Base-by-base conservation (phyloP, 2,113 vertebrate genomes). In the Dinomys branickii region DNA sequence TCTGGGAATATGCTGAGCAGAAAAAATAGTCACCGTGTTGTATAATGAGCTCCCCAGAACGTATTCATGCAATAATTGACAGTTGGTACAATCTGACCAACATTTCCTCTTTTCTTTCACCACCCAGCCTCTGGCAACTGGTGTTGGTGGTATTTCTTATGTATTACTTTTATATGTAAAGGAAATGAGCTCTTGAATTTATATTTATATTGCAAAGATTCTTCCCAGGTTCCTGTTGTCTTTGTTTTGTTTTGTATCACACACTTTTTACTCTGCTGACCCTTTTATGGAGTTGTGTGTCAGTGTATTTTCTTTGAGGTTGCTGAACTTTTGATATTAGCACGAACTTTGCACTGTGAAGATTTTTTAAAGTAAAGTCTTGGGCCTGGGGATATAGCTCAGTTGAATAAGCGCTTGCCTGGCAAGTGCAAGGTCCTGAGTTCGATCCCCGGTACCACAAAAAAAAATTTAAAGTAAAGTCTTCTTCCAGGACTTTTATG, bases 391-490 rank as follows among this genome's bases (percentile, higher is more conserved):
- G n/a, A n/a, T n/a, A n/a, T n/a, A n/a, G n/a, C n/a, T n/a, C n/a
- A n/a, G n/a, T n/a, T n/a, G n/a, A n/a, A n/a, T n/a, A n/a, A n/a
- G n/a, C n/a, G n/a, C n/a, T n/a, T n/a, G n/a, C n/a, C n/a, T n/a
- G n/a, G n/a, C n/a, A n/a, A n/a, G n/a, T n/a, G n/a, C n/a, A n/a
- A n/a, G n/a, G n/a, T n/a, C n/a, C n/a, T n/a, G n/a, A n/a, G n/a
- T n/a, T n/a, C n/a, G n/a, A n/a, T n/a, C n/a, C n/a, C n/a, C n/a
- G n/a, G n/a, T n/a, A n/a, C n/a, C n/a, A n/a, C n/a, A n/a, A n/a
- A n/a, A n/a, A n/a, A n/a, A n/a, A n/a, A n/a, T 96, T 90, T 58
- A 17, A 71, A 71, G 44, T 82, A 58, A 83, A 69, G 10, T 41
- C 54, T 38, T 94, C 30, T 63, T 38, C 28, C 26, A 54, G 73